Percentiles rank a stretch among this genome's conserved stretches.
Conservation (phyloP, 2,113 vertebrate species). For the Hyperopisus bebe region DNA sequence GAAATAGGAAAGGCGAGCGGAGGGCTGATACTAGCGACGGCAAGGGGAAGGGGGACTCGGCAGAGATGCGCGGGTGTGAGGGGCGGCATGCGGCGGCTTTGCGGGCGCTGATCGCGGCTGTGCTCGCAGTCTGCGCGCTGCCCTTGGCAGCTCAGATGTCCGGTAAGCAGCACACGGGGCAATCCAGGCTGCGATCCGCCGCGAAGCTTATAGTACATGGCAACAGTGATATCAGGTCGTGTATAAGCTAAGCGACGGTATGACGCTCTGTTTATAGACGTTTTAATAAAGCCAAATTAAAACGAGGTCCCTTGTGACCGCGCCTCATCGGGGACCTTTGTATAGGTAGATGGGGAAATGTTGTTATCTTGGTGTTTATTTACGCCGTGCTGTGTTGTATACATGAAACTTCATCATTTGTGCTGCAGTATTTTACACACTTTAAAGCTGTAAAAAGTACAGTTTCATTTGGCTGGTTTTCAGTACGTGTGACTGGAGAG, state of each 20-base stretch:
- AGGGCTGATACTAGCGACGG: neutral
- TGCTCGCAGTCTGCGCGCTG: conserved; percentile 41
- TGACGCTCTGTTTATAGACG: neutral
- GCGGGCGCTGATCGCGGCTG: conserved; percentile 23
- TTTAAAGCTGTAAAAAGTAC: neutral
- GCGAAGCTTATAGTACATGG: neutral
- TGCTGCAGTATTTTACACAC: neutral
- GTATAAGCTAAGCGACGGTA: neutral
- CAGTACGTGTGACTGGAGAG: neutral
- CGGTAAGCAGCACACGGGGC: conserved; percentile 43
- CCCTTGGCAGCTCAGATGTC: conserved; percentile 42
- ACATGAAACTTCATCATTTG: neutral
- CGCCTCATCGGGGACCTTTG: neutral
- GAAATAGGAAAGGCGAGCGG: conserved; percentile 17
- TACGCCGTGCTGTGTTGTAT: neutral
- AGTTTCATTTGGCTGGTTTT: neutral
- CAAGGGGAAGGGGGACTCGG: neutral
- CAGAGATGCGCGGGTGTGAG: conserved; percentile 30
- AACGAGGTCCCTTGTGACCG: neutral
- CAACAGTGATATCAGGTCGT: neutral
- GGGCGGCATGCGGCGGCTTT: neutral
- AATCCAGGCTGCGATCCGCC: neutral
- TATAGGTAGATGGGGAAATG: neutral
- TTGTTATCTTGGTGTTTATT: neutral
- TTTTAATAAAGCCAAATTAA: neutral